These are phyloP conservation scores for Parnassius glacialis DNA, from an alignment of 2,888 invertebrate species.

Conservation along the genomic window DNA sequence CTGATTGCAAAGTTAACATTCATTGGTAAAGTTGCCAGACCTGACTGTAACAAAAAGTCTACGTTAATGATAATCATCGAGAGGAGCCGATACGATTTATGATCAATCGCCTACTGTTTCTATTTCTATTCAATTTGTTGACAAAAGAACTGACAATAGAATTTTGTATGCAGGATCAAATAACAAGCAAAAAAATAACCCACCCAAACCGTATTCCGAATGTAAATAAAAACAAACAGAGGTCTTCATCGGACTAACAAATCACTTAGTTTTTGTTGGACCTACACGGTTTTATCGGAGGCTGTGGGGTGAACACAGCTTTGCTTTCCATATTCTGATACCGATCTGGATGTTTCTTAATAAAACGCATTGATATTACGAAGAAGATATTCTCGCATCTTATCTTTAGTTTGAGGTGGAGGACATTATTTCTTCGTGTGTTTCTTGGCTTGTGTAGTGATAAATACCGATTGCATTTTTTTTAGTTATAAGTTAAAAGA, in stretches of 20 bases:
- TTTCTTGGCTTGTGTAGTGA: conserved; percentile 6
- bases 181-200: conserved; percentile 15
- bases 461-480: not conserved
- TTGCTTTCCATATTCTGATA: conserved; percentile 33
- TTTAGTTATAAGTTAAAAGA: no score
- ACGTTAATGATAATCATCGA: not conserved
- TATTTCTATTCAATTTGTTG: conserved; percentile 19
- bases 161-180: conserved; percentile 13
- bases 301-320: conserved; percentile 44
- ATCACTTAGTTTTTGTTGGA: conserved; percentile 59
- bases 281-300: conserved; percentile 37
- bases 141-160: conserved; percentile 18
- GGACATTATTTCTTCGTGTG: conserved; percentile 1
- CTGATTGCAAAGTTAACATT: no score
- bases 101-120: conserved; percentile 13
- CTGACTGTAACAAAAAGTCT: no score
- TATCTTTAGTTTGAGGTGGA: conserved; percentile 10
- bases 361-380: conserved; percentile 4
- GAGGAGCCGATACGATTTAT: conserved; percentile 2
- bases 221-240: conserved; percentile 56
- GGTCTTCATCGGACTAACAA: conserved; percentile 64
- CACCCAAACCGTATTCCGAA: conserved; percentile 26
- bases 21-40: no score
- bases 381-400: not conserved
- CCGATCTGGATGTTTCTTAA: conserved; percentile 8